phyloP scores from a whole-genome alignment of 2,797 vertebrate species.

The Sebastes hubbsi region DNA sequence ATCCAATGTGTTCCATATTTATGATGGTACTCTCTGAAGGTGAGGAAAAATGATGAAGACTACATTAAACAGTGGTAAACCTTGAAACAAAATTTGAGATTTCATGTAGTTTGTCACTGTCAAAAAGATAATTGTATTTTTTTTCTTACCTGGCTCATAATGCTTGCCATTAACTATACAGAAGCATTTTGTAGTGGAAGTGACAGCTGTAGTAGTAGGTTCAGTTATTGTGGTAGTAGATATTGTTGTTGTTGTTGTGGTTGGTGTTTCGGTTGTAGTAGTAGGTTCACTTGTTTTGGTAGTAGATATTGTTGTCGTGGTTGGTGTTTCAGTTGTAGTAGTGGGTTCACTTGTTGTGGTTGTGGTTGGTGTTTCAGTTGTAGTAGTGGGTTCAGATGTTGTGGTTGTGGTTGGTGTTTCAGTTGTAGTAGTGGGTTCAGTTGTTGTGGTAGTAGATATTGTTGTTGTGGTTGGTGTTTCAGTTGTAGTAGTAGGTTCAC shows the following conservation, averaged over 20 bases:
- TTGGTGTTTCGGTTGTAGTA: no score
- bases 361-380: no score
- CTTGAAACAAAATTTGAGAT: background rate
- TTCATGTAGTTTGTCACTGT: background rate
- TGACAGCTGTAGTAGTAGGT: background rate
- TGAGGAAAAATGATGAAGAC: background rate
- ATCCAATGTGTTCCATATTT: slow-evolving; percentile 59
- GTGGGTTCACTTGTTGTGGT: fast-evolving
- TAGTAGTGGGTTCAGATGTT: fast-evolving
- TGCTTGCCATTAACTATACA: slow-evolving; percentile 64
- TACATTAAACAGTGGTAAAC: background rate
- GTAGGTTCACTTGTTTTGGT: no score
- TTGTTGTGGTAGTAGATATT: no score
- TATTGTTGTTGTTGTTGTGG: no score
- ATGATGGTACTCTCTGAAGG: slow-evolving; percentile 61
- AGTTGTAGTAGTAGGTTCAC: no score
- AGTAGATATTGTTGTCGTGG: no score
- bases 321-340: no score
- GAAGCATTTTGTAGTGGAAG: slow-evolving; percentile 38
- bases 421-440: fast-evolving
- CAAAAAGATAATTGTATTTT: background rate
- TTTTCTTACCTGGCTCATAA: slow-evolving; percentile 70
- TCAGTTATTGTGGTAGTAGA: no score
- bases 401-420: no score
- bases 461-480: no score